These are phyloP conservation scores for Masnerella sp. DNA, from an alignment of 2,888 invertebrate genomes.

Conservation along the genomic window DNA sequence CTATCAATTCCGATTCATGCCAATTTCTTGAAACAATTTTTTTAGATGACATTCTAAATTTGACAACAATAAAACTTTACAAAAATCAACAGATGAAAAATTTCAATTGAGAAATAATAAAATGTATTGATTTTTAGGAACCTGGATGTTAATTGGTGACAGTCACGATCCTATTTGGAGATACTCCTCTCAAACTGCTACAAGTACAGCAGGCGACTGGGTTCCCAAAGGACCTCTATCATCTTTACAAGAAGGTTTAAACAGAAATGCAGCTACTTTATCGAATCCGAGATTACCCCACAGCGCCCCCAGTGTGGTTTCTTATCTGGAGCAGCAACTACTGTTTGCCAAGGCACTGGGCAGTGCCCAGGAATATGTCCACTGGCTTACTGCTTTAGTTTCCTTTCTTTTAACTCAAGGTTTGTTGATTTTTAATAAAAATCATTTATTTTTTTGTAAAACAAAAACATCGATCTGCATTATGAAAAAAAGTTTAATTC, in stretches of 20 bases:
- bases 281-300: constrained; percentile 72
- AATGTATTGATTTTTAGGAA: constrained; percentile 64
- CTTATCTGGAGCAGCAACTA: constrained; percentile 85
- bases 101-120: too few relatives aligned
- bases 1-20: too few relatives aligned
- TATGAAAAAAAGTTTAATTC: too few relatives aligned
- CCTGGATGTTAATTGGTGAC: constrained; percentile 80
- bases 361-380: constrained; percentile 85
- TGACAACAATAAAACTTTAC: too few relatives aligned
- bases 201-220: constrained; percentile 70
- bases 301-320: constrained; percentile 68
- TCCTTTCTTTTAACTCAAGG: constrained; percentile 79
- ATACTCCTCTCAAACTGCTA: constrained; percentile 75
- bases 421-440: too few relatives aligned
- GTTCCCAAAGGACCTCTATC: constrained; percentile 75
- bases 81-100: too few relatives aligned
- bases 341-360: constrained; percentile 84
- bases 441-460: too few relatives aligned
- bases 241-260: constrained; percentile 74
- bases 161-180: constrained; percentile 78
- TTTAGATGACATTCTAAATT: too few relatives aligned
- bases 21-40: too few relatives aligned
- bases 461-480: too few relatives aligned
- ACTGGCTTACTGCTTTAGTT: constrained; percentile 84
- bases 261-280: constrained; percentile 70